Base-by-base conservation (phyloP, 2,113 vertebrate species). In the Rhinolophus sinicus region DNA sequence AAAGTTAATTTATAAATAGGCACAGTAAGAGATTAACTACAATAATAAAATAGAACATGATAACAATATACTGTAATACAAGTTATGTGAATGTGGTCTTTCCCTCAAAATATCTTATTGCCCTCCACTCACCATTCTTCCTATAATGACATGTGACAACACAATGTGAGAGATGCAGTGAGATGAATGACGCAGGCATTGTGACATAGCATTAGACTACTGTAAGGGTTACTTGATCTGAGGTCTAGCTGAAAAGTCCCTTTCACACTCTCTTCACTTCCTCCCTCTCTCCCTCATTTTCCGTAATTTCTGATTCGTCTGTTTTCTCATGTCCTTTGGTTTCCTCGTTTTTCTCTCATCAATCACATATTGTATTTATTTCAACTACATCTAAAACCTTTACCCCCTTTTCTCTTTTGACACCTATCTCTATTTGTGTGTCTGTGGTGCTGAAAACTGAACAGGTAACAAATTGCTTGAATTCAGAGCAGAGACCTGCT, bases 321-420 rank as follows among this genome's bases (percentile, higher is more conserved):
- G 21, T 88, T 86, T 96, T 75, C 35, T 95, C 58, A 24, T 15
- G 26, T 52, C 76, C 89, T 82, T 77, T 88, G 72, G 12, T 52
- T 94, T 95, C 35, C 78, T 56, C 85, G n/a, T 28, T 62, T 73
- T 80, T 76, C 72, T 70, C 9, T 72, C 67, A 93, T 83, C 72
- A 35, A 58, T 82, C 86, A 69, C 28, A 52, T 22, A 16, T 50
- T 95, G 35, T 93, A 30, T 95, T 82, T 77, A 58, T 86, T 94
- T 90, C 62, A 78, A 75, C 35, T 33, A 8, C 35, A 58, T 82
- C 60, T 94, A 81, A 65, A 84, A n/a, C 50, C 56, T 90, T 80
- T 77, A 50, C 62, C 78, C 7, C 15, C 18, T 40, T 54, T 73
- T 81, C 67, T 83, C n/a, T 75, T 47, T 88, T 33, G 35, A 62